These are phyloP conservation scores for Onychomys leucogaster DNA, from an alignment of 2,797 vertebrate species.

Conservation along the genomic window DNA sequence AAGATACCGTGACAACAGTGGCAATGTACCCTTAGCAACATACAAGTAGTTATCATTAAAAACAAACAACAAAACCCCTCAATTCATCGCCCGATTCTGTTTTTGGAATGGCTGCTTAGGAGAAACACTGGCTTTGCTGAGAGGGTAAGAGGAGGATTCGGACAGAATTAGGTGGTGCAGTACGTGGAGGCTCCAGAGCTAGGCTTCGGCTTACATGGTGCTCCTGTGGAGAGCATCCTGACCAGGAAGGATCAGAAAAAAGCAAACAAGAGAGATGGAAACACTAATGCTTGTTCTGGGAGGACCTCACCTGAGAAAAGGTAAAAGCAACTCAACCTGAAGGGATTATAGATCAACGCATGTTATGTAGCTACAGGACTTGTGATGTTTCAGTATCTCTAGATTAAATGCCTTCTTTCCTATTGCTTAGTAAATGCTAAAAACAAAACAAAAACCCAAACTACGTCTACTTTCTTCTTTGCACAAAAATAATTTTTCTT, in stretches of 20 bases:
- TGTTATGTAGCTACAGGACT: background rate
- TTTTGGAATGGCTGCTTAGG: conserved; percentile 26
- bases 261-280: background rate
- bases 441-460: background rate
- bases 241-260: background rate
- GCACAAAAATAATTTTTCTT: conserved; percentile 54
- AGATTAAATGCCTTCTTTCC: conserved; percentile 15
- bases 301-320: background rate
- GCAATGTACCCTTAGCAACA: background rate
- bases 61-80: background rate
- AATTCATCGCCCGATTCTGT: background rate
- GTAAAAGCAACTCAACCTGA: background rate
- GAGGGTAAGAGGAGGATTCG: background rate
- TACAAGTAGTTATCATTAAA: background rate
- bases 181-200: background rate
- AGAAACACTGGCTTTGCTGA: conserved; percentile 24
- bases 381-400: background rate
- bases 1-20: background rate
- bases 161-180: background rate
- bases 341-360: background rate
- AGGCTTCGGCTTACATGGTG: background rate
- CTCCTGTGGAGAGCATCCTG: background rate
- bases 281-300: background rate
- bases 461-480: conserved; percentile 29
- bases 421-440: background rate